Evolutionary conservation across 2,113 vertebrate species (phyloP), one percentile per base, ranked within the genome.

Genomic region (Mionectes macconnelli): DNA sequence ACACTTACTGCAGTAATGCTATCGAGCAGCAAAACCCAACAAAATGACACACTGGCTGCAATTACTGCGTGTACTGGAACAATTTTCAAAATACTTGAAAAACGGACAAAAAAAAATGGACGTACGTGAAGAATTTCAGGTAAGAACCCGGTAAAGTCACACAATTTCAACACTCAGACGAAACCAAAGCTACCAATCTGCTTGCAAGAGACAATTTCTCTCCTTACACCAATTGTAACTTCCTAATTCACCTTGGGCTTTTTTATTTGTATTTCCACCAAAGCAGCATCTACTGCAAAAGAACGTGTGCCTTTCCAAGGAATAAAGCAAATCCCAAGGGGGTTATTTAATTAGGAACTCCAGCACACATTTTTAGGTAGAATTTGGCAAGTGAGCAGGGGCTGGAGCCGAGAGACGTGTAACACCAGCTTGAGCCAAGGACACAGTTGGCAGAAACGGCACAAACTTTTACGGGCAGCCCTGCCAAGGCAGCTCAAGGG

Each of bases 261-360:
- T 66, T 79, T 92, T 15, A 57, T 76, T 87, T 83, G 57, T 45
- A 73, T 87, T 76, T 66, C 77, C 39, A 91, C 45, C 33, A 64
- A 66, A 78, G 74, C n/a, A 62, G 53, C 67, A 64, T 35, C 75
- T 37, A 80, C 69, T 47, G 33, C 62, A 74, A 70, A 83, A 62
- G 78, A 87, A 90, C 4, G 17, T 1, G 0, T 63, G 74, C 62
- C 74, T 84, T 94, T 52, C 60, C 55, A 49, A 67, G 59, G 55
- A 78, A 56, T 66, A 62, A 89, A 86, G 84, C 40, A 91, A 94
- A 60, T 92, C 94, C 25, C 81, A 5, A 85, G 82, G 25, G 74
- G 4, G 49, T 87, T 92, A 96, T 95, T 97, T 95, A 94, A 94
- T 93, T 93, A 96, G 70, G 52, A 86, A 95, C 91, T 95, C 82